Evolutionary conservation across 2,797 vertebrate species (phyloP).

Genomic region (Coccyzus lansbergi): DNA sequence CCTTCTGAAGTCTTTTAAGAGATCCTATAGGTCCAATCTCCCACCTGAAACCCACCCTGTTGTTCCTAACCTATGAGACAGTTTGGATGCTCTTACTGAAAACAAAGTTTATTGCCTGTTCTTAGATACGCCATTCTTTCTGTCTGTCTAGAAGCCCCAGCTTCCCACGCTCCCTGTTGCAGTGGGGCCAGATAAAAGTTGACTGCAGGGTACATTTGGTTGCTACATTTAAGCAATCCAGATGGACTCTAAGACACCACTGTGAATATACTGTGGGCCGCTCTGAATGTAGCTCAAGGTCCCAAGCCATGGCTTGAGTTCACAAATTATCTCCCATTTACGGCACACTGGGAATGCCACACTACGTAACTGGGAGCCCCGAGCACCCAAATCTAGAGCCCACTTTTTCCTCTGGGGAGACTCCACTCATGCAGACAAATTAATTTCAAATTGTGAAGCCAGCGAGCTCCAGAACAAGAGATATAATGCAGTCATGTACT

Average conservation of each 20-base stretch:
- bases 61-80: background rate
- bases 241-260: background rate
- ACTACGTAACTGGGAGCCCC: background rate
- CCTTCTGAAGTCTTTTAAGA: background rate
- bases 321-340: background rate
- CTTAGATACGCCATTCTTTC: background rate
- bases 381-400: background rate
- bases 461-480: background rate
- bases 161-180: background rate
- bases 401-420: background rate
- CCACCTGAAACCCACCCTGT: background rate
- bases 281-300: background rate
- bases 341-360: background rate
- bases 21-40: background rate
- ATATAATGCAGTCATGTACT: fast-evolving
- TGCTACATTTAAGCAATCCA: background rate
- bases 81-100: background rate
- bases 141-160: background rate
- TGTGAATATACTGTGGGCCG: background rate
- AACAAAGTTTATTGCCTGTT: background rate
- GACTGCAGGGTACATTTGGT: background rate
- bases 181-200: fast-evolving
- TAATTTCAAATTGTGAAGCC: background rate
- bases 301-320: background rate
- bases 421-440: background rate